Evolutionary conservation across 2,888 invertebrate genomes (phyloP), one percentile per base, ranked within the genome.

Genomic region (Scaeva pyrastri): DNA sequence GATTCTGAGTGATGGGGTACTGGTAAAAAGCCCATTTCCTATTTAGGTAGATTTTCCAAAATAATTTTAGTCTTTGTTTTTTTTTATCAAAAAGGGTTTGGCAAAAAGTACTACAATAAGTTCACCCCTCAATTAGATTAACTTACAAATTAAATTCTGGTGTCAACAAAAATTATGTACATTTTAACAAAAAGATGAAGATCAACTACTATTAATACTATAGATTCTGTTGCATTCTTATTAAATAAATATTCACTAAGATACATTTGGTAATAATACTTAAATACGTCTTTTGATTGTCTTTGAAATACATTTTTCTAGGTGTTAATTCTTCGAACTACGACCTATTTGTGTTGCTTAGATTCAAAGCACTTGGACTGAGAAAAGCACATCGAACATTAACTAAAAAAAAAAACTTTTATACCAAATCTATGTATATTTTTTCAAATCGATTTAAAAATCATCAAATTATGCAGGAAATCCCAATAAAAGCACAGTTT

Each of bases 1-100:
- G 93, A 92, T 73, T 78, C 90, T 45, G 92, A 92, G 81, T 92
- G 89, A 88, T 79, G 10, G 55, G 41, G 12, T 48, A 26, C 26
- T 11, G 16, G 14, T 16, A 26, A 21, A 39, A 12, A 41, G 1
- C 19, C 6, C 5, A 39, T 39, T 39, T 60, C 6, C 2, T 23
- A 43, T 19, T 21, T 60, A 12, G 41, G 39, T 16, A 62, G 11
- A 39, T 39, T 43, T 62, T 43, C 14, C 4, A 45, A 26, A 45
- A 60, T 21, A 7, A 14, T 39, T 60, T 21, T 39, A 21, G 23
- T 14, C n/a, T 43, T 62, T 21, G 14, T 41, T 60, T 60, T n/a
- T 10, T 23, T 21, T 26, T 11, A 16, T 26, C 4, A 43, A 23
- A 62, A 60, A 39, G 2, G 31, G 21, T 56, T 55, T 16, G 56